A percentile compares a stretch with the other conserved stretches of the same genome.
Conservation (phyloP, 2,888 invertebrate genomes). For the Plagodis pulveraria region DNA sequence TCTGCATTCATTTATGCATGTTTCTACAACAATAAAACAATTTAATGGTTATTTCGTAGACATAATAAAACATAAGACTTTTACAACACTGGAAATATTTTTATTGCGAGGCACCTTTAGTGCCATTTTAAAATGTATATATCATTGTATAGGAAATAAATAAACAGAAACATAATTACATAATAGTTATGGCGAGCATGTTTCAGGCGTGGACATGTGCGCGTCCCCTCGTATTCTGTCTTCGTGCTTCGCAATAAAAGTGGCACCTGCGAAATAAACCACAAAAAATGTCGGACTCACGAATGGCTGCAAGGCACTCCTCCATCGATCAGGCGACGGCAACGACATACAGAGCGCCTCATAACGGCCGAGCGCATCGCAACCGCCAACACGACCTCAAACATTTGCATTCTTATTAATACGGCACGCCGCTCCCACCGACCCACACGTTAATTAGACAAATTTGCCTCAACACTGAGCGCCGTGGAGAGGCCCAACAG, state of each 20-base stretch:
- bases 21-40: too few relatives aligned
- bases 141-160: neutral
- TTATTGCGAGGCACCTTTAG: too few relatives aligned
- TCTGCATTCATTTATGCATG: too few relatives aligned
- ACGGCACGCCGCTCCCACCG: slow-evolving; percentile 49
- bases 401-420: slow-evolving; percentile 68
- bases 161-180: slow-evolving; percentile 19
- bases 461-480: slow-evolving; percentile 63
- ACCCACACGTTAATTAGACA: slow-evolving; percentile 74
- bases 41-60: too few relatives aligned
- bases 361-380: slow-evolving; percentile 35
- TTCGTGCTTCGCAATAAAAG: slow-evolving; percentile 28
- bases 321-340: slow-evolving; percentile 43
- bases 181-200: slow-evolving; percentile 25
- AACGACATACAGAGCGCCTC: slow-evolving; percentile 49
- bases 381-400: slow-evolving; percentile 35
- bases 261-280: slow-evolving; percentile 49
- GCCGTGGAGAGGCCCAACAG: slow-evolving; percentile 20
- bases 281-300: slow-evolving; percentile 50
- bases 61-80: too few relatives aligned
- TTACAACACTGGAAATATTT: too few relatives aligned
- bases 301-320: slow-evolving; percentile 47
- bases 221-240: slow-evolving; percentile 17
- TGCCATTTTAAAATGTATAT: neutral
- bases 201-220: slow-evolving; percentile 9